Base-by-base conservation (phyloP, 2,113 vertebrate species). In the Tragulus kanchil region DNA sequence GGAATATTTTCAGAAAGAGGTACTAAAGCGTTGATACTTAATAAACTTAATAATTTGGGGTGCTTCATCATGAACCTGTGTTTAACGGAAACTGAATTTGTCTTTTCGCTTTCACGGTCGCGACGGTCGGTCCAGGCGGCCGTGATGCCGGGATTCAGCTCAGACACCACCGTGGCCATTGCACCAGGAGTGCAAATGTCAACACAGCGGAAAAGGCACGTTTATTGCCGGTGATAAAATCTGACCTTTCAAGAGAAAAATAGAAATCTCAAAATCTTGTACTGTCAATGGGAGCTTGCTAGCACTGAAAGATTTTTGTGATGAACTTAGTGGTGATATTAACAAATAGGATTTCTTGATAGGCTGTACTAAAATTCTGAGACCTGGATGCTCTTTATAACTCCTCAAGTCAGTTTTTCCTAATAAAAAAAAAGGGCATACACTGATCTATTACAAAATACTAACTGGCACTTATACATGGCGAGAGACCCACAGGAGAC, bases 381-480 rank as follows among this genome's bases (percentile, higher is more conserved):
- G 62, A 90, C 42, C 21, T 65, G 17, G 42, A 88, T 89, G 52
- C 52, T 62, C 59, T 91, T 95, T 31, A 14, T 62, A 89, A 87
- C 8, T 62, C 42, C 86, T 42, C 8, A 36, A 83, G 75, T 26
- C 58, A 67, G 15, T 31, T 58, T 62, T 54, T 62, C 58, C 28
- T 65, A 65, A 85, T 71, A 42, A 71, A n/a, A n/a, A n/a, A n/a
- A n/a, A n/a, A n/a, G n/a, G n/a, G n/a, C n/a, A n/a, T n/a, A n/a
- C n/a, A n/a, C n/a, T n/a, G n/a, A n/a, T n/a, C n/a, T n/a, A n/a
- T n/a, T n/a, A n/a, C n/a, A n/a, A n/a, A n/a, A n/a, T 85, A 96
- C 69, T 82, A 87, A 90, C 89, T 90, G 93, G 75, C 95, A 75
- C 3, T 97, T 97, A 96, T 15, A 98, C 96, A 96, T 95, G 95